A percentile compares a stretch with the other conserved stretches of the same genome.
These are phyloP conservation scores for Montipora capricornis DNA, from an alignment of 64 coral and sea anemone genomes.

Conservation along the genomic window DNA sequence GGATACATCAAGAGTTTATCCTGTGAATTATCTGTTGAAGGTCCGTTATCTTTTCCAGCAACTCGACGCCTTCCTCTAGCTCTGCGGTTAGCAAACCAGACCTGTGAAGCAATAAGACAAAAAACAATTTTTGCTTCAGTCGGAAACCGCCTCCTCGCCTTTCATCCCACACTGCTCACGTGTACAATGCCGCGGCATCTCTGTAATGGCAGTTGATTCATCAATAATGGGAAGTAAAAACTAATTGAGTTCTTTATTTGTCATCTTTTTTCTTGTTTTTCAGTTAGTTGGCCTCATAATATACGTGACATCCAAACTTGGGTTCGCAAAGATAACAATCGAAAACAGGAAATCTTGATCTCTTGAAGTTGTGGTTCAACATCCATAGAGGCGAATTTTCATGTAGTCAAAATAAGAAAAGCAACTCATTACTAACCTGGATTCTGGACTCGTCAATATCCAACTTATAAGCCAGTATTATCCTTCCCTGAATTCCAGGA, in stretches of 20 bases:
- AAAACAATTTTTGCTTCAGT: background rate
- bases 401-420: background rate
- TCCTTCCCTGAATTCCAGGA: slow-evolving; percentile 49
- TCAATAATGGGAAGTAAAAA: no score
- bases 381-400: background rate
- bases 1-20: background rate
- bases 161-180: no score
- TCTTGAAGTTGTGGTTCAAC: background rate
- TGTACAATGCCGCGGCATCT: no score
- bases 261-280: background rate
- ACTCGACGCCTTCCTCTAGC: slow-evolving; percentile 40
- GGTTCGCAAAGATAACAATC: background rate
- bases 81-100: slow-evolving; percentile 72
- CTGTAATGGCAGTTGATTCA: no score
- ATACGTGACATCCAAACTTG: background rate
- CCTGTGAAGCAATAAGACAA: slow-evolving; percentile 28
- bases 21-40: background rate
- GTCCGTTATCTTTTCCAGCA: background rate
- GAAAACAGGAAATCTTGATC: background rate
- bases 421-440: slow-evolving; percentile 27
- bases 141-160: no score
- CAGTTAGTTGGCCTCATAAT: background rate
- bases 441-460: slow-evolving; percentile 73
- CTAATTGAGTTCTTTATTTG: no score
- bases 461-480: slow-evolving; percentile 54